Conservation (phyloP, 2,888 invertebrate species). For the Pheosia tremula region DNA sequence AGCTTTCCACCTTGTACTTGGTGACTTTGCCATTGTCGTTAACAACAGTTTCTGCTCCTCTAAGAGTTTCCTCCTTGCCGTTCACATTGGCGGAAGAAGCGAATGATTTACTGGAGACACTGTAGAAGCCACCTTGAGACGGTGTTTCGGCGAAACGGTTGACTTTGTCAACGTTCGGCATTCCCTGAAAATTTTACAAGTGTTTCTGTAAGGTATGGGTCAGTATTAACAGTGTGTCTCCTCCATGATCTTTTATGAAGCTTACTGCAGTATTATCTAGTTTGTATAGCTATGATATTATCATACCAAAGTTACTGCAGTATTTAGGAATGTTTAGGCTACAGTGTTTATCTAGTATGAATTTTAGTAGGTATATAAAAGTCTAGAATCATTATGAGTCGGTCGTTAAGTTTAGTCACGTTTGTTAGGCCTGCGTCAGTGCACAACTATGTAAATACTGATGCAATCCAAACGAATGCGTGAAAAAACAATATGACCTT, state of each 20-base stretch:
- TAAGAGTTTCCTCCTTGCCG: conserved; percentile 82
- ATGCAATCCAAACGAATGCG: conserved; percentile 14
- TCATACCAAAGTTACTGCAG: too few species aligned
- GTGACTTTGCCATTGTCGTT: conserved; percentile 90
- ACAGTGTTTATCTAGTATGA: too few species aligned
- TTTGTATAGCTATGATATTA: too few species aligned
- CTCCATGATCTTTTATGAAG: too few species aligned
- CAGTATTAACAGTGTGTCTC: too few species aligned
- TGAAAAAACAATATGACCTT: conserved; percentile 10
- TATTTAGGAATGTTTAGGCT: too few species aligned
- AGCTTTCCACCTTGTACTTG: conserved; percentile 80
- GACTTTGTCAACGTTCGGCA: conserved; percentile 77
- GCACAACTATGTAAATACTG: conserved; percentile 21
- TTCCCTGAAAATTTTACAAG: conserved; percentile 58
- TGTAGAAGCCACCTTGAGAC: conserved; percentile 42
- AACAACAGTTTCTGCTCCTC: conserved; percentile 86
- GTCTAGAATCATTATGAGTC: neutral
- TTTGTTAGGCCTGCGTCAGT: conserved; percentile 32
- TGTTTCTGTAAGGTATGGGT: neutral
- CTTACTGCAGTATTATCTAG: too few species aligned
- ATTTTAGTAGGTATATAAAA: neutral
- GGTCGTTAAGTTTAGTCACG: conserved; percentile 38
- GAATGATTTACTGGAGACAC: conserved; percentile 87
- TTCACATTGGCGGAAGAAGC: conserved; percentile 84
- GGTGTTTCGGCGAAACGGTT: conserved; percentile 38